Conservation (phyloP, 2,797 vertebrate species). For the Tiaroga cobitis region DNA sequence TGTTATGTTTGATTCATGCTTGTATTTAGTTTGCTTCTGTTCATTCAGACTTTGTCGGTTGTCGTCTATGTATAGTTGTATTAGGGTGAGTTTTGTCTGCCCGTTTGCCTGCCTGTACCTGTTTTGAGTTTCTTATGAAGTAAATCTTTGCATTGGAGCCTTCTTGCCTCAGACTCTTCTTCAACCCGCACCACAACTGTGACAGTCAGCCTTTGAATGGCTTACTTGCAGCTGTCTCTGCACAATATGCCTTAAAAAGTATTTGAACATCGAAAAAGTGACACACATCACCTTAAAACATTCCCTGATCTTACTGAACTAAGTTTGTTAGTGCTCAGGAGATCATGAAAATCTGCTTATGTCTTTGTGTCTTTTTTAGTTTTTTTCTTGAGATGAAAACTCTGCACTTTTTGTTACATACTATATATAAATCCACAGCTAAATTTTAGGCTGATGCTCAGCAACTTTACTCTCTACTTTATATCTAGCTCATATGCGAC, state of each 20-base stretch:
- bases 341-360: constrained; percentile 21
- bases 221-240: not conserved
- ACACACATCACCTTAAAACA: constrained; percentile 11
- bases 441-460: constrained; percentile 33
- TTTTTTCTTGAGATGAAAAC: not conserved
- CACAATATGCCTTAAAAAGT: not conserved
- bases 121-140: too few relatives aligned
- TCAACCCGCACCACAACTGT: too few relatives aligned
- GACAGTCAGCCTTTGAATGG: not conserved
- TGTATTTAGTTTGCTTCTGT: too few relatives aligned
- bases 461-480: constrained; percentile 30
- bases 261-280: not conserved
- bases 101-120: too few relatives aligned
- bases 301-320: not conserved
- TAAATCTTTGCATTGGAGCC: too few relatives aligned
- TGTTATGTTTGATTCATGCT: too few relatives aligned
- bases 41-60: too few relatives aligned
- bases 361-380: constrained; percentile 11
- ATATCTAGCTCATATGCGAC: constrained; percentile 12
- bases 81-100: too few relatives aligned
- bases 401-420: constrained; percentile 32
- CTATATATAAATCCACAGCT: constrained; percentile 14
- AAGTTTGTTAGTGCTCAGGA: constrained; percentile 29
- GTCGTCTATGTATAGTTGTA: too few relatives aligned
- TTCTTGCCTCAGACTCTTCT: too few relatives aligned